Evolutionary conservation across 1,140 invertebrate genomes (phyloP).

Genomic region (Xylocopa sonorina): DNA sequence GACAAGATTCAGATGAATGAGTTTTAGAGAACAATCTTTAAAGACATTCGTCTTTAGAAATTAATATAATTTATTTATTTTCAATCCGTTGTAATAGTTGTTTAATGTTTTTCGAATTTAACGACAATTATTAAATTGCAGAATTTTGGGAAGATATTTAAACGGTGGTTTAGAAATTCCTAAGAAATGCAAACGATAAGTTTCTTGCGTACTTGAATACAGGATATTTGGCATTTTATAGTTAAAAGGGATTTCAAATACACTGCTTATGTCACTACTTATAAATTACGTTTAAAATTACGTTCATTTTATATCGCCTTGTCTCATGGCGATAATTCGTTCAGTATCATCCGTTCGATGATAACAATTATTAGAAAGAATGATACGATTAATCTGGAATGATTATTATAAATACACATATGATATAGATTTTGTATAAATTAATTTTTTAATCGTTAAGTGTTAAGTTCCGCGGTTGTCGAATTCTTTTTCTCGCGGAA

Average conservation of each 20-base stretch:
- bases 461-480: background rate
- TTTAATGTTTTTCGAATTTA: too few relatives aligned
- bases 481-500: background rate
- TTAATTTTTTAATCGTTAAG: constrained; percentile 25
- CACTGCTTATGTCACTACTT: background rate
- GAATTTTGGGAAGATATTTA: background rate
- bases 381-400: constrained; percentile 35
- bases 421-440: constrained; percentile 8
- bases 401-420: constrained; percentile 13
- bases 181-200: background rate
- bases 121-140: too few relatives aligned
- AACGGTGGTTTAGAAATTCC: background rate
- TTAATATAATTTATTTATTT: too few relatives aligned
- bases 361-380: background rate
- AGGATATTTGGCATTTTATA: background rate
- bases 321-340: background rate
- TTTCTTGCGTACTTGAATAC: background rate
- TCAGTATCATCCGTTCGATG: background rate
- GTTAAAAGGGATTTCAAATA: background rate
- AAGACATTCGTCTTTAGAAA: too few relatives aligned
- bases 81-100: background rate
- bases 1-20: background rate
- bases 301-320: background rate
- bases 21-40: background rate
- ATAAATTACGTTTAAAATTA: background rate